Conservation (phyloP, 1,140 invertebrate species). For the Aphelinus certus region DNA sequence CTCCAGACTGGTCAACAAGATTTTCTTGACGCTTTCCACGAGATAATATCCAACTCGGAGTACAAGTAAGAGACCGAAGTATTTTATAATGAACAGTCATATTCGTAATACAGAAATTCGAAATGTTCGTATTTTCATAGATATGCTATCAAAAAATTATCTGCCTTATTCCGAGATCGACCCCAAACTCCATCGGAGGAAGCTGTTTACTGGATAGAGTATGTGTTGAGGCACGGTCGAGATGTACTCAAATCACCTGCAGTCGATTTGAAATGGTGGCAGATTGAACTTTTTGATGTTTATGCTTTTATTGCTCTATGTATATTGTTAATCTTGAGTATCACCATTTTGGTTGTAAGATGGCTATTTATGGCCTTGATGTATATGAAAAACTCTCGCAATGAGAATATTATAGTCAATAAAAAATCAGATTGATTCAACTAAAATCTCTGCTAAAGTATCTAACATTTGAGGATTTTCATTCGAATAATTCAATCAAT, state of each 20-base stretch:
- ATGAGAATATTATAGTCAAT: too few species aligned
- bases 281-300: slow-evolving; percentile 62
- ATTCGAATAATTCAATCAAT: too few species aligned
- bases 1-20: too few species aligned
- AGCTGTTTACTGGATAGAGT: slow-evolving; percentile 71
- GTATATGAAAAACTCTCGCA: too few species aligned
- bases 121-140: slow-evolving; percentile 37
- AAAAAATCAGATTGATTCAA: too few species aligned
- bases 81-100: too few species aligned
- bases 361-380: too few species aligned
- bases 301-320: slow-evolving; percentile 6
- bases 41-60: slow-evolving; percentile 49
- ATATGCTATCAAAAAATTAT: slow-evolving; percentile 42
- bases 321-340: too few species aligned
- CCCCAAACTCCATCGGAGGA: slow-evolving; percentile 65
- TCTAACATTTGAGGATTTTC: too few species aligned
- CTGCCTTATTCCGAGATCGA: slow-evolving; percentile 52
- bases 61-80: slow-evolving; percentile 47
- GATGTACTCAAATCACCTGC: slow-evolving; percentile 59
- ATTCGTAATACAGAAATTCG: too few species aligned
- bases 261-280: slow-evolving; percentile 61
- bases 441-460: too few species aligned
- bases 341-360: too few species aligned
- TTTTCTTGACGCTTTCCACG: slow-evolving; percentile 49
- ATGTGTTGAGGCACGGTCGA: slow-evolving; percentile 66